Conservation (phyloP, 2,113 vertebrate species). For the Coreoperca whiteheadi region DNA sequence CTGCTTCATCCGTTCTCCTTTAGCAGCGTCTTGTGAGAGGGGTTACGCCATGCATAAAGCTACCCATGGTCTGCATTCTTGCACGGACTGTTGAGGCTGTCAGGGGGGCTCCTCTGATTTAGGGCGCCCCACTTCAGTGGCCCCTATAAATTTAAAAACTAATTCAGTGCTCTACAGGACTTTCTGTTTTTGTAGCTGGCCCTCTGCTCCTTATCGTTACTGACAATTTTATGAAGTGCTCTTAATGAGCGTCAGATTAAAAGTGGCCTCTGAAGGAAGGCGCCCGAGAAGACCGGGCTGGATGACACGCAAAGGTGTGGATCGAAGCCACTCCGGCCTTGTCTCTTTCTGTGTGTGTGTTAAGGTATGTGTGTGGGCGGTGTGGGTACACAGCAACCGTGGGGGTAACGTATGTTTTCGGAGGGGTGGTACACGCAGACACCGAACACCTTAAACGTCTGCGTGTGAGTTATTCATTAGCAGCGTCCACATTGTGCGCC, state of each 20-base stretch:
- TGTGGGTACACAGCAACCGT: conserved; percentile 84
- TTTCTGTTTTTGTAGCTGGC: conserved; percentile 91
- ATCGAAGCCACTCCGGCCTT: conserved; percentile 45
- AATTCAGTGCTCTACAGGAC: conserved; percentile 93
- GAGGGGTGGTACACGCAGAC: conserved; percentile 91
- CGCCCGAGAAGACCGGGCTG: conserved; percentile 66
- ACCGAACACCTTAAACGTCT: conserved; percentile 88
- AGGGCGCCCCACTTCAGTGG: conserved; percentile 89
- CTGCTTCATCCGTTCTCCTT: conserved; percentile 88
- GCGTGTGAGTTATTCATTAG: conserved; percentile 87
- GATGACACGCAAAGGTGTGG: too few relatives aligned
- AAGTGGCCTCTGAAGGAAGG: conserved; percentile 84
- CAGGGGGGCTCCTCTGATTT: conserved; percentile 94
- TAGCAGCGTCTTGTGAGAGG: conserved; percentile 86
- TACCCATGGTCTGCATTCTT: conserved; percentile 91
- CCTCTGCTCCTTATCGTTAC: conserved; percentile 89
- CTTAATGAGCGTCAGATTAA: conserved; percentile 98
- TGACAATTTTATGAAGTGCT: conserved; percentile 99
- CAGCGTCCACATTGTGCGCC: conserved; percentile 85
- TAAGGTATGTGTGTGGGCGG: conserved; percentile 71
- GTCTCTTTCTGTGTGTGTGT: conserved; percentile 33
- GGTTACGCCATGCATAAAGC: conserved; percentile 89
- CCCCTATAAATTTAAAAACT: conserved; percentile 94
- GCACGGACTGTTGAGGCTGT: conserved; percentile 91
- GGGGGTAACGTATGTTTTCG: conserved; percentile 81